Evolutionary conservation across 2,888 invertebrate genomes (phyloP).

Genomic region (Stenodema calcarata): DNA sequence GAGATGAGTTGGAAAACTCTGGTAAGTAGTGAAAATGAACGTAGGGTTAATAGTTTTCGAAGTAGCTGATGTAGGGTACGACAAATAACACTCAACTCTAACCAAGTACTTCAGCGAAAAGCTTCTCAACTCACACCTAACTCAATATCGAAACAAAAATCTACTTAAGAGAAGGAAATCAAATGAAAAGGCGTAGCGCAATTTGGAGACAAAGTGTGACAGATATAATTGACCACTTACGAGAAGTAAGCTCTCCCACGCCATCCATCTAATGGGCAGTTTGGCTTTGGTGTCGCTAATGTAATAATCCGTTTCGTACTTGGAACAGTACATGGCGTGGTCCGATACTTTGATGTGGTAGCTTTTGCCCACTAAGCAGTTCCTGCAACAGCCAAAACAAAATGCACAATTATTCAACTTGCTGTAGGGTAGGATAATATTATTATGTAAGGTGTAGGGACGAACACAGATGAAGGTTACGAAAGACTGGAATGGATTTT

Average conservation of each 20-base stretch:
- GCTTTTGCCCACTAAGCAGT: constrained; percentile 83
- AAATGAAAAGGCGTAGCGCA: background rate
- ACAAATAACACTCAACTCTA: too few relatives aligned
- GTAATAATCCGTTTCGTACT: constrained; percentile 83
- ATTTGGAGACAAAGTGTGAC: background rate
- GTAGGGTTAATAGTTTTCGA: too few relatives aligned
- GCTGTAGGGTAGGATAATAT: too few relatives aligned
- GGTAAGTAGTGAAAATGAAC: too few relatives aligned
- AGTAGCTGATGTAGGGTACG: too few relatives aligned
- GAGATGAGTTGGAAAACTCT: too few relatives aligned
- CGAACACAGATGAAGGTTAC: too few relatives aligned
- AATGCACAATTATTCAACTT: too few relatives aligned
- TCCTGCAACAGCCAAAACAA: constrained; percentile 65
- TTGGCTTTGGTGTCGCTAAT: constrained; percentile 80
- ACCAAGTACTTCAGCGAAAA: background rate
- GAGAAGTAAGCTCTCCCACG: constrained; percentile 85
- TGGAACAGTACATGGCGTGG: constrained; percentile 83
- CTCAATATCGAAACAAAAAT: background rate
- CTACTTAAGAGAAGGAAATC: background rate
- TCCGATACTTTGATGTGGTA: constrained; percentile 82
- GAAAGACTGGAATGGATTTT: too few relatives aligned
- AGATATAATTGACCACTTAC: constrained; percentile 63
- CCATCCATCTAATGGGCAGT: constrained; percentile 91
- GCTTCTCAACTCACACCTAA: background rate
- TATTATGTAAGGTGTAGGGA: too few relatives aligned